Percentiles rank a stretch among this genome's conserved stretches.
These are phyloP conservation scores for Blomia tropicalis DNA, from an alignment of 2,888 invertebrate species.

Conservation along the genomic window DNA sequence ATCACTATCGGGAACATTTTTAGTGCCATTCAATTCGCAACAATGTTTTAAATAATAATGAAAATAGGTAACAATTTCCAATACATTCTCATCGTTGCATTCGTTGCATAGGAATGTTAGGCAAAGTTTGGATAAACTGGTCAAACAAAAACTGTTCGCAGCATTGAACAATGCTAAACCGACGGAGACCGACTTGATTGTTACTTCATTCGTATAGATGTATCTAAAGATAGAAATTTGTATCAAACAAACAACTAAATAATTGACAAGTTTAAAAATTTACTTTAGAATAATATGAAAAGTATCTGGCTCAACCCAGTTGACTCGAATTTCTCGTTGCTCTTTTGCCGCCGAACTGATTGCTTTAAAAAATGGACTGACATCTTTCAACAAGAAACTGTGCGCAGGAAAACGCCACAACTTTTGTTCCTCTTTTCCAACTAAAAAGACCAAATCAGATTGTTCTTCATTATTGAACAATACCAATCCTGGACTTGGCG, in stretches of 20 bases:
- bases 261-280: slow-evolving; percentile 25
- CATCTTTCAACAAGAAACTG: slow-evolving; percentile 46
- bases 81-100: slow-evolving; percentile 47
- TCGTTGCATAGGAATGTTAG: slow-evolving; percentile 49
- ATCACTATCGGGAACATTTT: too few relatives aligned
- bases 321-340: slow-evolving; percentile 13
- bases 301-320: slow-evolving; percentile 43
- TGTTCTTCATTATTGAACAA: slow-evolving; percentile 34
- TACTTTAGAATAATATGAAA: slow-evolving; percentile 49
- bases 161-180: slow-evolving; percentile 55
- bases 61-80: slow-evolving; percentile 46
- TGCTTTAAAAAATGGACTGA: slow-evolving; percentile 49
- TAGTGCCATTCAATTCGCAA: not conserved
- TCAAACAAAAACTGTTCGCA: slow-evolving; percentile 56
- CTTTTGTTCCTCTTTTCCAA: slow-evolving; percentile 38
- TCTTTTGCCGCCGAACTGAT: slow-evolving; percentile 37
- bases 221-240: slow-evolving; percentile 38
- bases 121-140: slow-evolving; percentile 51
- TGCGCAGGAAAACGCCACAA: slow-evolving; percentile 52
- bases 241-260: not conserved
- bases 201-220: slow-evolving; percentile 48
- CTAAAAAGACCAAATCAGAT: slow-evolving; percentile 48
- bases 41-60: slow-evolving; percentile 9
- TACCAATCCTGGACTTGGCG: slow-evolving; percentile 29
- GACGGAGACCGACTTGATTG: slow-evolving; percentile 47